Base-by-base conservation (phyloP, 1,140 invertebrate species). In the Nixonia krombeini region DNA sequence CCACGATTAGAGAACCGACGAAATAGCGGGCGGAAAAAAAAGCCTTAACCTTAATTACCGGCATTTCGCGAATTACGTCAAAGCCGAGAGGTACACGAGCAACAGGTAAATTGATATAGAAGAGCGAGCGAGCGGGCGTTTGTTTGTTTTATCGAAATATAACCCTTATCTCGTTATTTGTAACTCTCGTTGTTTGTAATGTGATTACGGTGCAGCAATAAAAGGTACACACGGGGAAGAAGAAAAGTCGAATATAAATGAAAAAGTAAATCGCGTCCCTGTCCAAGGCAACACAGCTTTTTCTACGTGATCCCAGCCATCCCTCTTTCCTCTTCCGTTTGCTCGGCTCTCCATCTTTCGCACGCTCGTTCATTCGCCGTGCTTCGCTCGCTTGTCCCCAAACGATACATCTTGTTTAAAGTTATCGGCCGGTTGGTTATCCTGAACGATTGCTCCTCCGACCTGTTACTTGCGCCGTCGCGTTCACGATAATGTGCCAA, bases 381-480 rank as follows among this genome's bases (percentile, higher is more conserved):
- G 50, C 41, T 58, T 63, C 51, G 56, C 61, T 63, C 49, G 46
- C 45, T 45, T 63, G 35, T 61, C 55, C 45, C 35, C 42, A n/a
- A 40, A 57, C 72, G 63, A 75, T 77, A 73, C 71, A 76, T 73
- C 69, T 76, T 67, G 69, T 72, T 75, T 73, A 73, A 73, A 75
- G 72, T 73, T 76, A 78, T 78, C 71, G 69, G 59, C 66, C 67
- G 64, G 44, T 63, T 72, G 73, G 76, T 78, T 75, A 75, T 75
- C 62, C 69, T 72, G 73, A 77, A 52, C 70, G 73, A 76, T 73
- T 73, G 72, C 62, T 70, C 56, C 42, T 64, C 52, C 23, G 50
- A 40, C 21, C 25, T 29, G 40, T 40, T 55, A 50, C 26, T 40
- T 61, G 16, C 33, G 37, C 17, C n/a, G 8, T 18, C 37, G 37